These are phyloP conservation scores for Zingel zingel DNA, from an alignment of 2,113 vertebrate species.

Conservation along the genomic window DNA sequence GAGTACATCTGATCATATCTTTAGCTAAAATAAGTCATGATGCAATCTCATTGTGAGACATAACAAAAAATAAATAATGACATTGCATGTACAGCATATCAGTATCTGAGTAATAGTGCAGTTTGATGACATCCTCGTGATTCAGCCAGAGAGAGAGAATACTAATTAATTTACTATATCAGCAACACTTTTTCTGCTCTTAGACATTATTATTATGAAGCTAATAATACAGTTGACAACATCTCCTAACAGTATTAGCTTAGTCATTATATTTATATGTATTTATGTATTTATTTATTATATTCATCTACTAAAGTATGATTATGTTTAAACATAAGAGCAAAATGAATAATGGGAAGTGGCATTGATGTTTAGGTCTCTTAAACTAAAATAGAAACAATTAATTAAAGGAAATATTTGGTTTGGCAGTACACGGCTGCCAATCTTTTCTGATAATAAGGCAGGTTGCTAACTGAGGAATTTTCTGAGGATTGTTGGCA, in stretches of 20 bases:
- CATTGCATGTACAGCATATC: not conserved
- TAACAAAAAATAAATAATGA: too few species aligned
- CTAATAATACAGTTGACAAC: not conserved
- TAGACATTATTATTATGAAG: too few species aligned
- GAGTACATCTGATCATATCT: not conserved
- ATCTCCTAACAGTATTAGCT: not conserved
- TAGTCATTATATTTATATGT: not conserved
- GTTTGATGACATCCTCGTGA: not conserved
- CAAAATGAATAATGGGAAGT: not conserved
- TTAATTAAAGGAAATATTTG: not conserved
- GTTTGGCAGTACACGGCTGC: not conserved
- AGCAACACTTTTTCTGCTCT: not conserved
- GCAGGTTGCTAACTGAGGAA: not conserved
- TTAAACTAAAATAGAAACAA: not conserved
- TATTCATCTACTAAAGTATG: not conserved
- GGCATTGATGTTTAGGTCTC: not conserved
- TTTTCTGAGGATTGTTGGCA: too few species aligned
- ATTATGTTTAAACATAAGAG: not conserved
- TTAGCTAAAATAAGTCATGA: not conserved
- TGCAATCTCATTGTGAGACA: too few species aligned
- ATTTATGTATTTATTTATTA: too few species aligned
- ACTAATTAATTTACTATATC: not conserved
- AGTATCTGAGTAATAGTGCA: not conserved
- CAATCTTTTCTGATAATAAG: not conserved
- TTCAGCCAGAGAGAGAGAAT: too few species aligned